These are phyloP conservation scores for Calameuta filiformis DNA, from an alignment of 2,888 invertebrate species.

Conservation along the genomic window DNA sequence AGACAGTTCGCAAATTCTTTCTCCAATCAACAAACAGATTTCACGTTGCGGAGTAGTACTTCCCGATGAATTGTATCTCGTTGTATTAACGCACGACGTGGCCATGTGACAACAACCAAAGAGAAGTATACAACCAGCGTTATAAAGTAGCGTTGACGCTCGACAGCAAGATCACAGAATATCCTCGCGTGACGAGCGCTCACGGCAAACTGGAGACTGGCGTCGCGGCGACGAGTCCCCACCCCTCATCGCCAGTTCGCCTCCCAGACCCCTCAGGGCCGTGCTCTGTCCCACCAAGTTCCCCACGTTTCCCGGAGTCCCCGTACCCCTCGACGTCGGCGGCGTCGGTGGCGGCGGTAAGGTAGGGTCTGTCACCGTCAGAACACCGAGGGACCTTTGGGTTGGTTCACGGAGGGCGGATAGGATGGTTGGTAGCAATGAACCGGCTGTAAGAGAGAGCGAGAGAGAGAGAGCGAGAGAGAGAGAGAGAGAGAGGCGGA, in stretches of 20 bases:
- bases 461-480: slow-evolving; percentile 65
- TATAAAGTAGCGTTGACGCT: slow-evolving; percentile 29
- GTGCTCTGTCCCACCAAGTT: slow-evolving; percentile 59
- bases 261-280: slow-evolving; percentile 42
- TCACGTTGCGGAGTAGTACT: background rate
- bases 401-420: slow-evolving; percentile 69
- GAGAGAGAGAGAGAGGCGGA: slow-evolving; percentile 62
- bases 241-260: slow-evolving; percentile 29
- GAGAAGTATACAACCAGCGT: background rate
- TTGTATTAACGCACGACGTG: background rate
- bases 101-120: background rate
- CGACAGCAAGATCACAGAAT: slow-evolving; percentile 65
- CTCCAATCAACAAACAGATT: background rate
- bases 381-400: slow-evolving; percentile 66
- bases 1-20: background rate
- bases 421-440: slow-evolving; percentile 60
- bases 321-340: slow-evolving; percentile 42
- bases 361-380: slow-evolving; percentile 65
- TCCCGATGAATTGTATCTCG: background rate
- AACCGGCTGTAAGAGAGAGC: slow-evolving; percentile 56
- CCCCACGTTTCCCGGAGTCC: slow-evolving; percentile 67
- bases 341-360: slow-evolving; percentile 43
- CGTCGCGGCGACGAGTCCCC: slow-evolving; percentile 60
- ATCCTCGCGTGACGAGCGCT: slow-evolving; percentile 83
- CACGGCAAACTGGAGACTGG: slow-evolving; percentile 79